Base-by-base conservation (phyloP, 2,888 invertebrate species). In the Nephrocerus scutellatus region DNA sequence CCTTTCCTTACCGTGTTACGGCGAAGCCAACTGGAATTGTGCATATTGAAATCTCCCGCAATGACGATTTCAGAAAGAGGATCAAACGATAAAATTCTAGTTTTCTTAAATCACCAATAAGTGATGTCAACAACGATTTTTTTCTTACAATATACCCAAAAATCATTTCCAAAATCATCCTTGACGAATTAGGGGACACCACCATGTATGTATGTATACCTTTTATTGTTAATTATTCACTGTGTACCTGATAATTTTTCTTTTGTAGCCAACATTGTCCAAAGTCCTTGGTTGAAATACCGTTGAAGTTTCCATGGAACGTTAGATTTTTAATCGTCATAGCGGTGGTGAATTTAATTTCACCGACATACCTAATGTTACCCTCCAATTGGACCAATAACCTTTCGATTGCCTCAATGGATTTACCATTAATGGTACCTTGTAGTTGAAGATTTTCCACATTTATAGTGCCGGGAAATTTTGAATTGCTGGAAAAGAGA, bases 271-370 rank as follows among this genome's bases (percentile, higher is more conserved):
- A 71, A 42, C 59, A 59, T 7, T 53, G 48, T 3, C 69, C 68
- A 48, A 75, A 72, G 14, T 68, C 54, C 1, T 53, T 38, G 2
- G 60, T 56, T 1, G 54, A 47, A 23, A 74, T 62, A 13, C 63
- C 68, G 49, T 74, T 73, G 5, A 73, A 54, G 13, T 54, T 53
- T 7, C 59, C 57, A 10, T 52, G 49, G 51, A 73, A 72, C 36
- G 57, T 59, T 4, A 75, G 52, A 12, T 65, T 63, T 25, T 66
- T 59, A 5, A 72, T 54, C 24, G 53, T 52, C 16, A 70, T 55
- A 4, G 56, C 44, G 22, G 58, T 51, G 3, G 54, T 53, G 39
- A 66, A 62, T 33, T 44, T 54, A 14, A 60, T 52, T 38, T 58
- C 53, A 0, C 62, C 64, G 7, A 61, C 60, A 36, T 60, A 63